A percentile compares a stretch with the other conserved stretches of the same genome.
phyloP scores from a whole-genome alignment of 2,888 invertebrate genomes.

The Catocala fraxini region DNA sequence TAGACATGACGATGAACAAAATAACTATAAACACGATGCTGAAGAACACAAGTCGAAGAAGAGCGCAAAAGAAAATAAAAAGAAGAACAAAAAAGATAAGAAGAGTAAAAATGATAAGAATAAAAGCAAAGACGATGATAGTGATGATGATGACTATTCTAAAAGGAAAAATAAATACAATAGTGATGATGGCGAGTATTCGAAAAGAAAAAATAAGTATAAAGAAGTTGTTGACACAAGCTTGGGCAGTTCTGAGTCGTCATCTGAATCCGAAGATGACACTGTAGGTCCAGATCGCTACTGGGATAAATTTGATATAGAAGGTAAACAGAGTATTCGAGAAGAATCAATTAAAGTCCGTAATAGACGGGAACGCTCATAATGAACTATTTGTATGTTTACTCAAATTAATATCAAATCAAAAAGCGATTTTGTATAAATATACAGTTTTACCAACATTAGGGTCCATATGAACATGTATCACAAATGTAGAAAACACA shows the following conservation, averaged over 20 bases:
- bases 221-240: too few relatives aligned
- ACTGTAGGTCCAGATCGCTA: constrained; percentile 50
- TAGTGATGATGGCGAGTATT: constrained; percentile 20
- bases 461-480: too few relatives aligned
- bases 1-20: constrained; percentile 16
- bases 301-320: constrained; percentile 55
- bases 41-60: constrained; percentile 32
- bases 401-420: neutral
- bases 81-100: constrained; percentile 40
- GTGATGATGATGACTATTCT: constrained; percentile 13
- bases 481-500: too few relatives aligned
- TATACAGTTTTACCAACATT: too few relatives aligned
- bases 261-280: constrained; percentile 24
- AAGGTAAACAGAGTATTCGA: constrained; percentile 24
- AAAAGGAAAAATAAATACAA: constrained; percentile 6
- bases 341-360: constrained; percentile 1
- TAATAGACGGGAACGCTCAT: constrained; percentile 7
- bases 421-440: neutral
- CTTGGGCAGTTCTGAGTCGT: neutral
- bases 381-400: neutral
- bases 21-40: constrained; percentile 22
- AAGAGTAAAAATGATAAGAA: constrained; percentile 27
- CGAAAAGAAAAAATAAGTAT: constrained; percentile 3
- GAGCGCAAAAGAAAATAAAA: constrained; percentile 30
- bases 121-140: constrained; percentile 19